These are phyloP conservation scores for Colossoma macropomum DNA, from an alignment of 2,113 vertebrate genomes.

Conservation along the genomic window DNA sequence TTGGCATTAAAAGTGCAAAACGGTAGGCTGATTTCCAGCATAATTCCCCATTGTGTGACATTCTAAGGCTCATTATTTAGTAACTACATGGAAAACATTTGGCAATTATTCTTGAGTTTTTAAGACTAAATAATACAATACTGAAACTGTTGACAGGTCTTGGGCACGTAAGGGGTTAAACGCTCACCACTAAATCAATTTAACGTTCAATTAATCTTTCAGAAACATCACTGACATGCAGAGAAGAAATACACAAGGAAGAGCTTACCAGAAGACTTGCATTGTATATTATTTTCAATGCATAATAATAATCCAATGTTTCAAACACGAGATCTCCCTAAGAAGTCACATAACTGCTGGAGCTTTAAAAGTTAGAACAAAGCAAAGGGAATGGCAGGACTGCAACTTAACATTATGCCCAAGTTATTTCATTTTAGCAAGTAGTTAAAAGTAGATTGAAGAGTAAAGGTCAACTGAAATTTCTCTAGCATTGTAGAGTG, in stretches of 20 bases:
- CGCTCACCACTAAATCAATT: not conserved
- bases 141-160: not conserved
- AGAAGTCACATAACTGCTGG: slow-evolving; percentile 27
- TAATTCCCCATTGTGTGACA: not conserved
- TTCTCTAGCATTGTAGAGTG: slow-evolving; percentile 13
- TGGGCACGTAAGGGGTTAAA: not conserved
- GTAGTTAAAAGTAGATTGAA: slow-evolving; percentile 42
- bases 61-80: too few species aligned
- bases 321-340: slow-evolving; percentile 45
- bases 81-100: not conserved
- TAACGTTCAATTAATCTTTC: not conserved
- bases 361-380: slow-evolving; percentile 44
- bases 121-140: not conserved
- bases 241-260: not conserved
- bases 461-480: slow-evolving; percentile 8
- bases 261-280: slow-evolving; percentile 1
- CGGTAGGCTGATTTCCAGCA: slow-evolving; percentile 7
- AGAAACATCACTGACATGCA: not conserved
- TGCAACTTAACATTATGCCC: slow-evolving; percentile 29
- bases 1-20: too few species aligned
- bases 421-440: slow-evolving; percentile 30
- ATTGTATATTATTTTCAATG: slow-evolving; percentile 6
- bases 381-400: slow-evolving; percentile 36
- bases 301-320: slow-evolving; percentile 49
- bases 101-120: not conserved